These are phyloP conservation scores for Lutjanus erythropterus DNA, from an alignment of 2,113 vertebrate genomes.

Conservation along the genomic window DNA sequence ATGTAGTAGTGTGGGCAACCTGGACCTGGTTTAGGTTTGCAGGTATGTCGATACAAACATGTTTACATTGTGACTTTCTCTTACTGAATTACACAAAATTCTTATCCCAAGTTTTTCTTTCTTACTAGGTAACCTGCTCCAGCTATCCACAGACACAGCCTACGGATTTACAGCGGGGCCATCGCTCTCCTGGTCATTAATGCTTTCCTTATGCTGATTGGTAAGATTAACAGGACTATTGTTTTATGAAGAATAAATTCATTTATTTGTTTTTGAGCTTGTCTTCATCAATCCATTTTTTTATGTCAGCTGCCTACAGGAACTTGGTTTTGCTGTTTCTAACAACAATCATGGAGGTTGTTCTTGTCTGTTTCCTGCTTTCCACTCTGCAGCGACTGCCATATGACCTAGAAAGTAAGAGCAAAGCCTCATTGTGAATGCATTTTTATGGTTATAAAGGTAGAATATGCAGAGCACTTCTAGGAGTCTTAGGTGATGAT, in stretches of 20 bases:
- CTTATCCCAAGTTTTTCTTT: not conserved
- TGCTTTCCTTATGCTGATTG: slow-evolving; percentile 85
- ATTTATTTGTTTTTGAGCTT: not conserved
- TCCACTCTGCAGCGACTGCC: slow-evolving; percentile 87
- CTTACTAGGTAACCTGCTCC: slow-evolving; percentile 81
- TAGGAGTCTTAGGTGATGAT: too few relatives aligned
- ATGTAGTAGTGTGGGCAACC: slow-evolving; percentile 87
- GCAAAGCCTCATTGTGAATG: not conserved
- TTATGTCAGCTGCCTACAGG: slow-evolving; percentile 84
- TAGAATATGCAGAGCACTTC: too few relatives aligned
- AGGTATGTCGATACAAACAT: slow-evolving; percentile 77
- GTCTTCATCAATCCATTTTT: not conserved
- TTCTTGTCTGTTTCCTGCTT: slow-evolving; percentile 89
- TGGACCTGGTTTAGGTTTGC: slow-evolving; percentile 92
- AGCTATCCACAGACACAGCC: slow-evolving; percentile 58
- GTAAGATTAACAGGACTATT: slow-evolving; percentile 74
- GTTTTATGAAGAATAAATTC: rapidly evolving
- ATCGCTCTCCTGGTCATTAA: slow-evolving; percentile 89
- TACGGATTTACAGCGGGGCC: slow-evolving; percentile 86
- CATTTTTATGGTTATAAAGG: not conserved
- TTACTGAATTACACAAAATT: not conserved
- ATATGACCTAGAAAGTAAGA: slow-evolving; percentile 87
- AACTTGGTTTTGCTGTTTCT: slow-evolving; percentile 87
- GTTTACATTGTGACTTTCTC: not conserved
- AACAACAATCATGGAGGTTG: slow-evolving; percentile 87